These are phyloP conservation scores for Torymus auratus DNA, from an alignment of 2,888 invertebrate genomes.

Conservation along the genomic window DNA sequence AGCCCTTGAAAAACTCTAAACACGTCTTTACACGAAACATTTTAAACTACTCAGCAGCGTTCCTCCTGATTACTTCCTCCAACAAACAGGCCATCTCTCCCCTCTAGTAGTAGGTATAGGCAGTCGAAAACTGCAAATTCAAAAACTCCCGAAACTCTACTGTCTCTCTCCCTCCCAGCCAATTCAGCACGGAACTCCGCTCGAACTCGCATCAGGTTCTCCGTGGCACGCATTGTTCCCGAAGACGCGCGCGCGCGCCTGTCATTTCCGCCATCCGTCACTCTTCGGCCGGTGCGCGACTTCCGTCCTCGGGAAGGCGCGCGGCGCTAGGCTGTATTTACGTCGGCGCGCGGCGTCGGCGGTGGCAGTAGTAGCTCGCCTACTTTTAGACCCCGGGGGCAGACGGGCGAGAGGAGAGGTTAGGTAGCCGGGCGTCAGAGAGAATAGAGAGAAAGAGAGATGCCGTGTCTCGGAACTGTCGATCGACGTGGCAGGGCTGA, in stretches of 20 bases:
- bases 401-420: not conserved
- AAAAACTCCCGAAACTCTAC: too few relatives aligned
- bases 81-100: too few relatives aligned
- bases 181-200: too few relatives aligned
- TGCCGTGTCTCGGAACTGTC: constrained; percentile 2
- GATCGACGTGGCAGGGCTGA: not conserved
- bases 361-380: constrained; percentile 6
- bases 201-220: not conserved
- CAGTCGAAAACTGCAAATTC: too few relatives aligned
- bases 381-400: constrained; percentile 53
- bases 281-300: constrained; percentile 52
- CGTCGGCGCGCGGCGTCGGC: constrained; percentile 30
- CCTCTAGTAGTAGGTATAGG: too few relatives aligned
- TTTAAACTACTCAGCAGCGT: too few relatives aligned
- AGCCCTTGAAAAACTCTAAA: too few relatives aligned
- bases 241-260: constrained; percentile 8
- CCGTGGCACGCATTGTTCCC: not conserved
- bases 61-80: too few relatives aligned
- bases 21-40: too few relatives aligned
- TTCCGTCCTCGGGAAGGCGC: constrained; percentile 41
- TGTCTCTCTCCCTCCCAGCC: too few relatives aligned
- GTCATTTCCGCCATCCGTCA: constrained; percentile 63
- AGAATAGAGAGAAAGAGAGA: not conserved
- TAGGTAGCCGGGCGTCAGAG: constrained; percentile 2
- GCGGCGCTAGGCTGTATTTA: constrained; percentile 39